Evolutionary conservation across 2,888 invertebrate species (phyloP).

Genomic region (Cephus pulcher): DNA sequence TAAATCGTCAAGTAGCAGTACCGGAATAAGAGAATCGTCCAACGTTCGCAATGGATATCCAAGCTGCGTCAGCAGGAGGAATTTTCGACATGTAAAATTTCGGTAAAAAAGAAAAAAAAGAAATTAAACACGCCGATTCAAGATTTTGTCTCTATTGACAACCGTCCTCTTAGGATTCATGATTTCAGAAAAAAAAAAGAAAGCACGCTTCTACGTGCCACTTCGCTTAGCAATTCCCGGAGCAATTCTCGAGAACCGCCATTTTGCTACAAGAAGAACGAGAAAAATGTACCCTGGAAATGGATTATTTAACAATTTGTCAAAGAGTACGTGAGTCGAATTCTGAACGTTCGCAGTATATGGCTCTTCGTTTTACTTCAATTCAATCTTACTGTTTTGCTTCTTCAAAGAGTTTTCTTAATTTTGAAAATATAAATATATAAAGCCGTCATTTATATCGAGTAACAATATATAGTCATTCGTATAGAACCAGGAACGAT

Average conservation of each 20-base stretch:
- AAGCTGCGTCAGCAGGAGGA: neutral
- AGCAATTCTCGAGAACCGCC: neutral
- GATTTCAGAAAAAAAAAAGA: neutral
- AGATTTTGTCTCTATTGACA: no score
- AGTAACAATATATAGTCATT: no score
- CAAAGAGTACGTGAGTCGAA: neutral
- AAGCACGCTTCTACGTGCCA: neutral
- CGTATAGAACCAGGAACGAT: neutral
- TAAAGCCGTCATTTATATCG: neutral
- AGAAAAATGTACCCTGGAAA: neutral
- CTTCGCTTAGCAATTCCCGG: neutral
- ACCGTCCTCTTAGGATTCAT: neutral
- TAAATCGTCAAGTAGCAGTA: neutral
- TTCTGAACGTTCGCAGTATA: neutral
- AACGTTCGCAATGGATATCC: neutral
- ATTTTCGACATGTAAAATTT: neutral
- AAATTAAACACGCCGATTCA: neutral
- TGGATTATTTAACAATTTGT: neutral
- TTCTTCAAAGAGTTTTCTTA: neutral
- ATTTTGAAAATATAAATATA: neutral
- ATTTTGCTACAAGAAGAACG: neutral
- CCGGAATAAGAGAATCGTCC: neutral
- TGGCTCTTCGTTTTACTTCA: neutral
- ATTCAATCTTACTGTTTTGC: neutral
- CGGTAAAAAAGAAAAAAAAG: neutral